phyloP scores from a whole-genome alignment of 2,888 invertebrate species.

The Pedicia rivosa region DNA sequence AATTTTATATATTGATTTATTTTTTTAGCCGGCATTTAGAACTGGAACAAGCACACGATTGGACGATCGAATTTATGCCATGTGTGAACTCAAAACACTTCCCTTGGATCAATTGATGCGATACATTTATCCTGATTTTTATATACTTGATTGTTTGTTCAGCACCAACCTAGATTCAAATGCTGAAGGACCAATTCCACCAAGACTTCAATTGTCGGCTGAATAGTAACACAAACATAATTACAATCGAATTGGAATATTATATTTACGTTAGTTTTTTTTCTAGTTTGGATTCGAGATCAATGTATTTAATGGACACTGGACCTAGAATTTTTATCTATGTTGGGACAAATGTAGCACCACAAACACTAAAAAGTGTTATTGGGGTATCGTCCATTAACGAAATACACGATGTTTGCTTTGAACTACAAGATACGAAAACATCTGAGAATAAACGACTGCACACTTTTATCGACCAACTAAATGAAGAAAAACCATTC shows the following conservation, averaged over 20 bases:
- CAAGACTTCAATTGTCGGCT: conserved; percentile 62
- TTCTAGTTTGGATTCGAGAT: conserved; percentile 59
- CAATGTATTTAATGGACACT: conserved; percentile 83
- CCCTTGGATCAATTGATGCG: conserved; percentile 70
- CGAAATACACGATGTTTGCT: conserved; percentile 61
- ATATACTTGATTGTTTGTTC: conserved; percentile 64
- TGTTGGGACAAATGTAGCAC: conserved; percentile 63
- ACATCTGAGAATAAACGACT: conserved; percentile 58
- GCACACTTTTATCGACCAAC: conserved; percentile 60
- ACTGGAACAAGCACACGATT: conserved; percentile 74
- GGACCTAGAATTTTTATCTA: conserved; percentile 69
- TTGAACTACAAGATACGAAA: conserved; percentile 60
- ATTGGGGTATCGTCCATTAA: conserved; percentile 60
- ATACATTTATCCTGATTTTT: conserved; percentile 81
- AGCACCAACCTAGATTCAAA: conserved; percentile 13
- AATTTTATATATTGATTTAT: conserved; percentile 1
- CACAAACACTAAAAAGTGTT: conserved; percentile 56
- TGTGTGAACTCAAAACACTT: conserved; percentile 84
- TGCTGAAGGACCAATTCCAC: conserved; percentile 22
- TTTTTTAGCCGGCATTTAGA: conserved; percentile 66
- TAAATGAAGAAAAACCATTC: conserved; percentile 76
- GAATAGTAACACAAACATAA: conserved; percentile 37
- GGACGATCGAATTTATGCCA: conserved; percentile 84
- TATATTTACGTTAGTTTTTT: conserved; percentile 1
- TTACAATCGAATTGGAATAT: neutral